A percentile compares a stretch with the other conserved stretches of the same genome.
phyloP scores from a whole-genome alignment of 2,797 vertebrate genomes.

The Pangasius djambal region DNA sequence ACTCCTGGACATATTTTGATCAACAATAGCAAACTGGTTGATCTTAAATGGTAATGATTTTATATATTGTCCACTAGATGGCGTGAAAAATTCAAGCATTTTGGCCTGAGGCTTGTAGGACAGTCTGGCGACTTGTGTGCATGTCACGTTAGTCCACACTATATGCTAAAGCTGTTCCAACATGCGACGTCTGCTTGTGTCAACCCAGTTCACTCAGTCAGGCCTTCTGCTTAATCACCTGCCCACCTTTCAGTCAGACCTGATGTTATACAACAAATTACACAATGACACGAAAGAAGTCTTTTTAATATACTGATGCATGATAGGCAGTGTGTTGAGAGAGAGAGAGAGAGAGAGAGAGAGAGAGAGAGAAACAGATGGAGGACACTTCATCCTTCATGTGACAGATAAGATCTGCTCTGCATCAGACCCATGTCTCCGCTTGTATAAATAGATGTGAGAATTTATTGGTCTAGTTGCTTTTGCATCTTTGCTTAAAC shows the following conservation, averaged over 20 bases:
- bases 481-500: slow-evolving; percentile 35
- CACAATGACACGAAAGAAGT: slow-evolving; percentile 7
- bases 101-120: background rate
- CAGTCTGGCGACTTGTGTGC: background rate
- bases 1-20: background rate
- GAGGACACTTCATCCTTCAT: slow-evolving; percentile 3
- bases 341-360: background rate
- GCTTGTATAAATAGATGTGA: slow-evolving; percentile 44
- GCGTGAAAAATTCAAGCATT: slow-evolving; percentile 22
- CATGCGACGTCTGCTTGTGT: slow-evolving; percentile 30
- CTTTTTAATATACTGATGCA: slow-evolving; percentile 10
- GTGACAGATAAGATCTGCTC: slow-evolving; percentile 25
- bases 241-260: background rate
- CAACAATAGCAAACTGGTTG: background rate
- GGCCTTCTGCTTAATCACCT: slow-evolving; percentile 16
- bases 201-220: slow-evolving; percentile 22
- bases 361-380: slow-evolving; percentile 9
- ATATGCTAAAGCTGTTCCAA: slow-evolving; percentile 1
- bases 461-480: slow-evolving; percentile 23
- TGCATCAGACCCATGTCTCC: slow-evolving; percentile 14
- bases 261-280: slow-evolving; percentile 11
- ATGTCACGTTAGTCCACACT: slow-evolving; percentile 22
- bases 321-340: background rate
- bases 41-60: background rate
- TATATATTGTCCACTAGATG: slow-evolving; percentile 48